Base-by-base conservation (phyloP, 1,140 invertebrate species). In the Acromyrmex echinatior region DNA sequence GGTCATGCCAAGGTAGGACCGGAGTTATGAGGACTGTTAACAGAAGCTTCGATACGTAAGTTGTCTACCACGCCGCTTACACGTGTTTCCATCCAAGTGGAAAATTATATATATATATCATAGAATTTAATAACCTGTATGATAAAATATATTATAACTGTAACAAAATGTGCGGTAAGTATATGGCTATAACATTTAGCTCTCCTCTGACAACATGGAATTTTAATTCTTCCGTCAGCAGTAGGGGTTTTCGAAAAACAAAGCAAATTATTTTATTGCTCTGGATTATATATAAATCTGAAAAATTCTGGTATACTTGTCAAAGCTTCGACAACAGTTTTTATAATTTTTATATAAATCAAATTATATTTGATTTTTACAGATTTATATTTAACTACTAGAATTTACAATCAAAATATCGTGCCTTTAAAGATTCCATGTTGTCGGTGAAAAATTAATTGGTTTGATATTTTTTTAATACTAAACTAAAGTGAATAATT, bases 401-500 rank as follows among this genome's bases (percentile, higher is more conserved):
- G 9, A 45, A 45, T 45, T 45, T 45, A 45, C 9, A 45, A 45
- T 10, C 39, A 45, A 45, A 45, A 45, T 45, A 45, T 45, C 39
- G 9, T 45, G 39, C 2, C 0, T 45, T 45, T 45, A 10, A 10
- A 45, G 39, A 45, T 10, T 0, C 39, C 2, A 45, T 45, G 39
- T 45, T 45, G 35, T 39, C 35, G 39, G 10, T 9, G 0, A 65
- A 60, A 80, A 80, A 85, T 51, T 87, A 45, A 45, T 45, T 45
- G 9, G 10, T 45, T 45, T 45, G 39, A 45, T 45, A 45, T 45
- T 45, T 45, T 25, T 45, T 45, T 45, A 45, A 45, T 45, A 45
- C 71, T 45, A 87, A 90, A 90, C 73, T 56, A 80, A 68, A 80
- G n/a, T 14, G 49, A 71, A 45, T 89, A 89, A 89, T 90, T 31